Conservation (phyloP, 2,888 invertebrate species). For the Aricia artaxerxes region DNA sequence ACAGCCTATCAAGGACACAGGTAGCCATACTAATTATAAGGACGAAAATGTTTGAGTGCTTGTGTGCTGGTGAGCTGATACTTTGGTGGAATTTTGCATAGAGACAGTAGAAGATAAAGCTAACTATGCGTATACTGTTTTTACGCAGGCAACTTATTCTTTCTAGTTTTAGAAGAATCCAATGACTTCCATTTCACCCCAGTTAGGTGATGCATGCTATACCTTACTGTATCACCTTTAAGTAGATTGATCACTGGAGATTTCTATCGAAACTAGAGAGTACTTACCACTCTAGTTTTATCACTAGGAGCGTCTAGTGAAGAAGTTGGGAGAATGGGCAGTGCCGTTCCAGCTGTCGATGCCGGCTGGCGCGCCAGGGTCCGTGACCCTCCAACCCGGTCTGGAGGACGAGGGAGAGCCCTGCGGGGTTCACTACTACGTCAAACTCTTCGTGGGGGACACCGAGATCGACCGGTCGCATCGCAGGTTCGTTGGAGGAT, state of each 20-base stretch:
- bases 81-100: too few relatives aligned
- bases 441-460: slow-evolving; percentile 93
- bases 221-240: too few relatives aligned
- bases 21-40: slow-evolving; percentile 44
- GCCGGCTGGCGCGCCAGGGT: slow-evolving; percentile 92
- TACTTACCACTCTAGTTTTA: neutral
- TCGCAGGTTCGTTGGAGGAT: slow-evolving; percentile 70
- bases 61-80: too few relatives aligned
- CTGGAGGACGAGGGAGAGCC: slow-evolving; percentile 92
- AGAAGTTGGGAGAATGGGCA: slow-evolving; percentile 92
- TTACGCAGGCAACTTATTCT: neutral
- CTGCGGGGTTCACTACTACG: slow-evolving; percentile 95
- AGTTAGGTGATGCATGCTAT: neutral
- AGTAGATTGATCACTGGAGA: too few relatives aligned
- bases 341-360: slow-evolving; percentile 92
- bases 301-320: slow-evolving; percentile 89
- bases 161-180: neutral
- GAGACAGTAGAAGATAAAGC: too few relatives aligned
- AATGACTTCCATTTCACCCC: neutral
- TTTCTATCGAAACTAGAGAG: too few relatives aligned
- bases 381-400: slow-evolving; percentile 94
- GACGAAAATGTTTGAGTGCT: too few relatives aligned
- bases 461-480: slow-evolving; percentile 89
- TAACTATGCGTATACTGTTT: neutral
- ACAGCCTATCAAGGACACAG: slow-evolving; percentile 84